Evolutionary conservation across 2,797 vertebrate genomes (phyloP).

Genomic region (Sebastes diaconus): DNA sequence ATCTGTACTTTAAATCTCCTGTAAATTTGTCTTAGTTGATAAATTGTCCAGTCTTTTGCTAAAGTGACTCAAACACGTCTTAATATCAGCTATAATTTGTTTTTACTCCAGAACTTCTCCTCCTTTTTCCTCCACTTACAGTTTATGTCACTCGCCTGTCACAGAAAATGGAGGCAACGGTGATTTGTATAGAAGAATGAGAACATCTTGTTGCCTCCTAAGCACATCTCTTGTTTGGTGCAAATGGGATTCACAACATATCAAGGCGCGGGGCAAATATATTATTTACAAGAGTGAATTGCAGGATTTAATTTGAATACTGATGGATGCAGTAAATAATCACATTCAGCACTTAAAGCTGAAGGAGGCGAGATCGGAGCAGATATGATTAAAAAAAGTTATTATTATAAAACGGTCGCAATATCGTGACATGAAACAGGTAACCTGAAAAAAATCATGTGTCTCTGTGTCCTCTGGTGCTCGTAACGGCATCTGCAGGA

Average conservation of each 20-base stretch:
- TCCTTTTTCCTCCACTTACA: not conserved
- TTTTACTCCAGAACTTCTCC: not conserved
- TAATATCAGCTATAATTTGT: not conserved
- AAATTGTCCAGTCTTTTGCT: not conserved
- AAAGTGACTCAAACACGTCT: not conserved
- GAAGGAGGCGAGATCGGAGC: too few species aligned
- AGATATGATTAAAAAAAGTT: too few species aligned
- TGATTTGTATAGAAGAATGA: not conserved
- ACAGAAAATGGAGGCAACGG: not conserved
- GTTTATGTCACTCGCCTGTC: not conserved
- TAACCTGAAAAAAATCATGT: too few species aligned
- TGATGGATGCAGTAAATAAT: not conserved
- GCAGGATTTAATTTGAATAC: conserved; percentile 9
- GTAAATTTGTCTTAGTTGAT: not conserved
- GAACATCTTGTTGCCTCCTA: not conserved
- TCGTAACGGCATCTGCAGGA: too few species aligned
- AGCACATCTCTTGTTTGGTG: not conserved
- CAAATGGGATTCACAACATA: not conserved
- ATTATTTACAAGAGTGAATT: not conserved
- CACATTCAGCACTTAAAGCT: not conserved
- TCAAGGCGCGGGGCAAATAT: not conserved
- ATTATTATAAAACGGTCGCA: too few species aligned
- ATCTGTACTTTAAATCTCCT: not conserved
- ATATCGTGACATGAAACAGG: too few species aligned
- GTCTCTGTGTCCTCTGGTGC: accelerated